phyloP scores from a whole-genome alignment of 2,113 vertebrate genomes.

The Drymodes brunneopygia region DNA sequence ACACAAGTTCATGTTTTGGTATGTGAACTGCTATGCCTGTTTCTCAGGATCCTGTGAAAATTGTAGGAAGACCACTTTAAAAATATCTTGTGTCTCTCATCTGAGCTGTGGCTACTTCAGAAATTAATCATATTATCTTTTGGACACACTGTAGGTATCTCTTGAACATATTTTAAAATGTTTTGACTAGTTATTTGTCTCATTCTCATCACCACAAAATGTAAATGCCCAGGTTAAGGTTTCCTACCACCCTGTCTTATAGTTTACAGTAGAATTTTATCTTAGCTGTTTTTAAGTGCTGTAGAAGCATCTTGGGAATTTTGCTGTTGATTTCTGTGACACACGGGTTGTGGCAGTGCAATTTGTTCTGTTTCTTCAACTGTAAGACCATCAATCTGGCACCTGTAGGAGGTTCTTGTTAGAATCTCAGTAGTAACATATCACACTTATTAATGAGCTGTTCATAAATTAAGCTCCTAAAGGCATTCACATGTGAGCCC shows the following conservation, averaged over 20 bases:
- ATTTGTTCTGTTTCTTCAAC: not conserved
- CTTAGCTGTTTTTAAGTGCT: not conserved
- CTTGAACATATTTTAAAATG: not conserved
- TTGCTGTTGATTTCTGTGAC: not conserved
- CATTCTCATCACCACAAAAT: not conserved
- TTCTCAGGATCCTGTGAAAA: not conserved
- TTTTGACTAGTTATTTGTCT: not conserved
- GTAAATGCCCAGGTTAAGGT: rapidly evolving
- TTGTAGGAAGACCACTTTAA: not conserved
- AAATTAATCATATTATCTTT: not conserved
- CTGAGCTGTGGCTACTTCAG: not conserved
- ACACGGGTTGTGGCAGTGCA: rapidly evolving
- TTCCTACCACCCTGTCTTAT: not conserved
- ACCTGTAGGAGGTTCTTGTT: not conserved
- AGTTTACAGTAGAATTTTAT: not conserved
- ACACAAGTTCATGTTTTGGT: rapidly evolving
- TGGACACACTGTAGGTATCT: rapidly evolving
- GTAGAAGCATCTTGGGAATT: not conserved
- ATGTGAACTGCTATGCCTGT: rapidly evolving
- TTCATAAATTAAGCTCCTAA: not conserved
- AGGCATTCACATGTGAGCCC: not conserved
- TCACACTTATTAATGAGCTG: not conserved
- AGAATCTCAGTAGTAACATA: not conserved
- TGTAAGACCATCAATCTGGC: not conserved
- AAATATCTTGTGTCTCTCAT: not conserved